Base-by-base conservation (phyloP, 1,140 invertebrate species). In the Lordiphosa clarofinis region DNA sequence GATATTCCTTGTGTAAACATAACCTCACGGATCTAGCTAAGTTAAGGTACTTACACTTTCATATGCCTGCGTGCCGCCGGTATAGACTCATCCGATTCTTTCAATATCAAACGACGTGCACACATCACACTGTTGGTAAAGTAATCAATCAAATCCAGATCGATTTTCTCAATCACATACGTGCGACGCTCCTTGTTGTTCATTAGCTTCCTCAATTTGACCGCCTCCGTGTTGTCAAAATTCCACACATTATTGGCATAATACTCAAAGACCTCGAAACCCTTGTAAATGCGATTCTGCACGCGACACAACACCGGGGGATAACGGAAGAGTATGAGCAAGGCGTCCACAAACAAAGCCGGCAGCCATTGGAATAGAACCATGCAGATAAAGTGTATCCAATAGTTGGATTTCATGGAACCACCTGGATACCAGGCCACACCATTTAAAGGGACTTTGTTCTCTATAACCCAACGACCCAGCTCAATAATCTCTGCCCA, bases 371-470 rank as follows among this genome's bases (percentile, higher is more conserved):
- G 96, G 86, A 96, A 96, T 15, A 97, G 90, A 4, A 96, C 87
- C 46, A 95, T 92, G 75, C 94, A 95, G 36, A 97, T 92, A 59
- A 93, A 93, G 81, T 97, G 96, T 44, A 93, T 76, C 1, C 94
- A 75, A 67, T 93, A 91, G 19, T 92, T 94, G 56, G 92, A 94
- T 78, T 96, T 97, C 94, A 98, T 96, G 1, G 94, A 95, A 4
- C 95, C 95, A 31, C 95, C 95, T 0, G 96, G 96, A 89, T 96
- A 96, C 95, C 95, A 96, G n/a, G 93, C 93, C 1, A 95, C 92
- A 5, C 93, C 92, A 63, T 96, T 96, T 0, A 96, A 88, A 0
- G 95, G 95, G 47, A 95, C 91, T 74, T 91, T 90, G 56, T 92
- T 93, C 69, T 94, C 91, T 12, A 95, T 93, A 36, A 95, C 92